A percentile compares a stretch with the other conserved stretches of the same genome.
Conservation (phyloP, 2,113 vertebrate species). For the Odontophorus gujanensis region DNA sequence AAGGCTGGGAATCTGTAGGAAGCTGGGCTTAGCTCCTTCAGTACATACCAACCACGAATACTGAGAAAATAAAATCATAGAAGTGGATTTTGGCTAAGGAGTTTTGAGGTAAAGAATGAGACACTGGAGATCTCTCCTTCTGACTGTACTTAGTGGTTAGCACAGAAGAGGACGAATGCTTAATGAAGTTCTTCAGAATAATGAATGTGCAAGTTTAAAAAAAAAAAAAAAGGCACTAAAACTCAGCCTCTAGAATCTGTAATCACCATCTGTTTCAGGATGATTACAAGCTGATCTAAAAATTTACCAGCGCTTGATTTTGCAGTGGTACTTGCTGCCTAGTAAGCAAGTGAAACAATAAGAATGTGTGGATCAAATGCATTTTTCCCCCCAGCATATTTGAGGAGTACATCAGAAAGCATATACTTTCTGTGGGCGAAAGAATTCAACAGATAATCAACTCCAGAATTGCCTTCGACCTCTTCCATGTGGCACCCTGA, state of each 20-base stretch:
- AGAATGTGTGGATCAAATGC: not conserved
- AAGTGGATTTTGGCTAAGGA: fast-evolving
- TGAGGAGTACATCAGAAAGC: not conserved
- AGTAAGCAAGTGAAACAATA: slow-evolving; percentile 8
- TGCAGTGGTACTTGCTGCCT: not conserved
- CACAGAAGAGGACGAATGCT: not conserved
- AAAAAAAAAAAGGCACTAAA: not conserved
- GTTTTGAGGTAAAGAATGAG: not conserved
- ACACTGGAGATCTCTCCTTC: not conserved
- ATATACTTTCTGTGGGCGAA: not conserved
- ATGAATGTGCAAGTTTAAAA: not conserved
- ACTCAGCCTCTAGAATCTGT: slow-evolving; percentile 12
- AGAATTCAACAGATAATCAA: not conserved
- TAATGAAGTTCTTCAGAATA: not conserved
- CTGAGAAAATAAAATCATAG: not conserved
- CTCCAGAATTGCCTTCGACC: not conserved
- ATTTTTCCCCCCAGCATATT: not conserved
- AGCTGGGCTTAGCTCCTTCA: not conserved
- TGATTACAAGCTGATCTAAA: slow-evolving; percentile 60
- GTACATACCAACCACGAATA: not conserved
- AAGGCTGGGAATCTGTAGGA: not conserved
- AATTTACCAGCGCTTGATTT: slow-evolving; percentile 19
- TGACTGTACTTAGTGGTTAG: not conserved
- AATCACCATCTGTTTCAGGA: slow-evolving; percentile 58
- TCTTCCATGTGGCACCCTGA: not conserved